Base-by-base conservation (phyloP, 2,113 vertebrate species). In the Nesospiza acunhae region DNA sequence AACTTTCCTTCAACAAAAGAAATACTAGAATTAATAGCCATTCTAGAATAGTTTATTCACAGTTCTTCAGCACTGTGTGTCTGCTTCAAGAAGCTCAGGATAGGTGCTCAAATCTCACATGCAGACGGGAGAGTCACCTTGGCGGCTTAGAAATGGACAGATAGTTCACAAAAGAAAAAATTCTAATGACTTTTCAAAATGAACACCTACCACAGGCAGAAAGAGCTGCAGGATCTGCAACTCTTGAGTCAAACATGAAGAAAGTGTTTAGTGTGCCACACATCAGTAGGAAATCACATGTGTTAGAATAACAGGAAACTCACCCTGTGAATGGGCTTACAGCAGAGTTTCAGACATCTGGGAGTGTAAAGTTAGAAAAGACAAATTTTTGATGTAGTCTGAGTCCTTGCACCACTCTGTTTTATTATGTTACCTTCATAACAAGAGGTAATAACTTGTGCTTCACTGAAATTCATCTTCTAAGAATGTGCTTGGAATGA, bases 1-100 rank as follows among this genome's bases (percentile, higher is more conserved):
- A 47, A 94, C 6, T 52, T 74, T 96, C 96, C 99, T 99, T 93
- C 49, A 94, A 63, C 13, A 37, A 92, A 59, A 97, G 52, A 89
- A 93, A 94, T 37, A 53, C 1, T 44, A 70, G 42, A 82, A 90
- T 96, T 80, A 96, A 94, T 87, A 87, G 52, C 19, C n/a, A 47
- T 31, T 62, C 33, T 67, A 21, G 13, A 79, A 46, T 1, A 70
- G 18, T 16, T 24, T 60, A 7, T 41, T 64, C 27, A 19, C 46
- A 89, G 17, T 24, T 62, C 22, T 46, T 92, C 2, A 7, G 31
- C 44, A 68, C 75, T 2, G 4, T 37, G 7, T 37, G 27, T 35
- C 49, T 30, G 37, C 52, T 90, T 78, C 55, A 78, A 72, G 83
- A 49, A 79, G 30, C 42, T 84, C 49, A 58, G 62, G 53, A 46